These are phyloP conservation scores for Erpetoichthys calabaricus DNA, from an alignment of 2,797 vertebrate genomes.

Conservation along the genomic window DNA sequence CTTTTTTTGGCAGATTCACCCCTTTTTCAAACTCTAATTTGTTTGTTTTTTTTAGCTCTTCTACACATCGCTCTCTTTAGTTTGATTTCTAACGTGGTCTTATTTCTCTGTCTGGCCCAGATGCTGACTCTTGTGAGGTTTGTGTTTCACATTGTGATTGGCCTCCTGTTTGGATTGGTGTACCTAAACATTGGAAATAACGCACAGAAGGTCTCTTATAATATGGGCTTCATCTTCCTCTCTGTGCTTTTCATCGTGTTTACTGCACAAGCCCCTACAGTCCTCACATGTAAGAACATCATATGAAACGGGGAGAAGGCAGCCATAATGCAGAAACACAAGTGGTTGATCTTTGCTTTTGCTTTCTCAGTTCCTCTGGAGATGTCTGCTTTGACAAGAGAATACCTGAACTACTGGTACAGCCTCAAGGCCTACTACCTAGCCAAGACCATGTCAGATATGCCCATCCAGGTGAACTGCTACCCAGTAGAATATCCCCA, in stretches of 20 bases:
- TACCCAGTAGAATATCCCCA: too few species aligned
- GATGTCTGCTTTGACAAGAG: conserved; percentile 57
- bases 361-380: conserved; percentile 48
- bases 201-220: conserved; percentile 63
- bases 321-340: too few species aligned
- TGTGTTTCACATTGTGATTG: conserved; percentile 55
- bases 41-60: neutral
- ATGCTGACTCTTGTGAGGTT: conserved; percentile 58
- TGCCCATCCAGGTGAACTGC: conserved; percentile 55
- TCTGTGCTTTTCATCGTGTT: conserved; percentile 71
- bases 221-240: conserved; percentile 64
- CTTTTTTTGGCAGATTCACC: too few species aligned
- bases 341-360: neutral
- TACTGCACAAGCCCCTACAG: conserved; percentile 57
- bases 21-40: conserved; percentile 5
- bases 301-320: too few species aligned
- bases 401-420: conserved; percentile 66
- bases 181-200: conserved; percentile 59
- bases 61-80: neutral
- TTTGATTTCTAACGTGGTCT: neutral
- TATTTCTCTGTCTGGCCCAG: conserved; percentile 20
- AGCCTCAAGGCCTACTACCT: conserved; percentile 61
- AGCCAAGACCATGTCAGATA: conserved; percentile 59
- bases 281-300: conserved; percentile 55
- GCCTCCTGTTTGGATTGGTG: conserved; percentile 57